A percentile compares a stretch with the other conserved stretches of the same genome.
Conservation (phyloP, 2,113 vertebrate genomes). For the Pachypanchax playfairii region DNA sequence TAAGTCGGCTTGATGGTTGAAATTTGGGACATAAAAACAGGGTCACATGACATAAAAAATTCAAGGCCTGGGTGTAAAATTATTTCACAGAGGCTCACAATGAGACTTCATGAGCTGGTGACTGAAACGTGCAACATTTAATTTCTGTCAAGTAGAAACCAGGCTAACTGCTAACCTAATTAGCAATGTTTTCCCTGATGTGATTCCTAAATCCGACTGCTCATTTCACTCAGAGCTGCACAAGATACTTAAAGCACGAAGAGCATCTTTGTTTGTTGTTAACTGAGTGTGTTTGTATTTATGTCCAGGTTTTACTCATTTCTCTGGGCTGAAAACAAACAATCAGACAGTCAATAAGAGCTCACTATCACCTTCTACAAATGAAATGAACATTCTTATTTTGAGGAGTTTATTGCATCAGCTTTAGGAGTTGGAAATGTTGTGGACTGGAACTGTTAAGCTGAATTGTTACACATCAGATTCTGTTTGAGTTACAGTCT, state of each 20-base stretch:
- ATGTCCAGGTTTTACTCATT: background rate
- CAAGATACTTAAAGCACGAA: constrained; percentile 13
- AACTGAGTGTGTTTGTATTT: background rate
- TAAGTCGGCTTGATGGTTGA: background rate
- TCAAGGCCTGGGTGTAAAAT: constrained; percentile 6
- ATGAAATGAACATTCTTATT: no score
- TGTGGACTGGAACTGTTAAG: no score
- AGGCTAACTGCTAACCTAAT: constrained; percentile 54
- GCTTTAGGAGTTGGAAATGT: no score
- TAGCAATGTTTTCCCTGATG: constrained; percentile 42
- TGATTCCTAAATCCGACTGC: constrained; percentile 44
- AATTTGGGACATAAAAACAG: constrained; percentile 9
- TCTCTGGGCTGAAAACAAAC: no score
- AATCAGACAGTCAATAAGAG: no score
- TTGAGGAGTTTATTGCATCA: no score
- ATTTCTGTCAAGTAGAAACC: constrained; percentile 36
- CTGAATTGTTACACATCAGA: no score
- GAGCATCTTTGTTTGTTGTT: background rate
- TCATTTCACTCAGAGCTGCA: constrained; percentile 47
- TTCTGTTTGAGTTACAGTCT: no score
- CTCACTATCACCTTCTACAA: no score
- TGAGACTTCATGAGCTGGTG: constrained; percentile 1
- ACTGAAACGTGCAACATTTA: constrained; percentile 19
- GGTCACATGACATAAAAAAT: constrained; percentile 20
- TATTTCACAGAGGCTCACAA: background rate